phyloP scores from a whole-genome alignment of 2,888 invertebrate genomes.

The Diplolepis rosae region DNA sequence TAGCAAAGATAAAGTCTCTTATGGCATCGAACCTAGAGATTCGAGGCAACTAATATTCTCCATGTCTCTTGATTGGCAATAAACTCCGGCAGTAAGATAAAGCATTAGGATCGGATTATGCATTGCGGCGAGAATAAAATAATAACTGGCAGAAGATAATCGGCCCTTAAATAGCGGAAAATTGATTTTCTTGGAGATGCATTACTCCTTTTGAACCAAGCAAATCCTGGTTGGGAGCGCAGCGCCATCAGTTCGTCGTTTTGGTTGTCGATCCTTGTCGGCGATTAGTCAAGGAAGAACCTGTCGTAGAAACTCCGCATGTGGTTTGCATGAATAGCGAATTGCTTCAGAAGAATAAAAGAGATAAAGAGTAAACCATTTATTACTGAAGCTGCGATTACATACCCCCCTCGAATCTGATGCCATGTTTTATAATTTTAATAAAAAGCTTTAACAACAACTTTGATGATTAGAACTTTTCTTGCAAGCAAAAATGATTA shows the following conservation, averaged over 20 bases:
- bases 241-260: background rate
- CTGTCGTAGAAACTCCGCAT: background rate
- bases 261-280: background rate
- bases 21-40: background rate
- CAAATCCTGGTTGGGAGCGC: background rate
- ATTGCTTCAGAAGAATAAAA: background rate
- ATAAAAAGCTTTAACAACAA: too few species aligned
- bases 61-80: background rate
- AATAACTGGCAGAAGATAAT: background rate
- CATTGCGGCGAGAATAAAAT: background rate
- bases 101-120: background rate
- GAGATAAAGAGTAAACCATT: background rate
- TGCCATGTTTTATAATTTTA: background rate
- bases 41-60: background rate
- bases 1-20: background rate
- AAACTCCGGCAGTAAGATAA: background rate
- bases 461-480: too few species aligned
- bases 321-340: background rate
- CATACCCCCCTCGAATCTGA: background rate
- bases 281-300: slow-evolving; percentile 1
- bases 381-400: background rate
- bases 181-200: background rate
- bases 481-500: too few species aligned
- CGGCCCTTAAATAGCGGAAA: background rate
- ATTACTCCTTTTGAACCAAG: background rate